Conservation (phyloP, 2,888 invertebrate species). For the Mycalesis mineus region DNA sequence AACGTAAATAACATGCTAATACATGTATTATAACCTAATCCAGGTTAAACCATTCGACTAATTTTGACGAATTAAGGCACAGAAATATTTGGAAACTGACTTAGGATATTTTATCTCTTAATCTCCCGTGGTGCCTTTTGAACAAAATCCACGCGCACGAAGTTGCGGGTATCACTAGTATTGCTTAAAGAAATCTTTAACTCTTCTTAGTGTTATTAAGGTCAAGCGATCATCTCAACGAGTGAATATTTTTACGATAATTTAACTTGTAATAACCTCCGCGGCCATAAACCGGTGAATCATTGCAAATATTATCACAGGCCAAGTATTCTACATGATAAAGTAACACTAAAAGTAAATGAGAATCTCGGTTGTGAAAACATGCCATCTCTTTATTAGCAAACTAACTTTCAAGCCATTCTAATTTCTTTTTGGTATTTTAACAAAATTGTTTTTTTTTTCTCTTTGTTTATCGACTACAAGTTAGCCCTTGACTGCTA, state of each 20-base stretch:
- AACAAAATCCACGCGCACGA: no score
- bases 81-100: no score
- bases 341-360: neutral
- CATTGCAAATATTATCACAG: neutral
- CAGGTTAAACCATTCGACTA: no score
- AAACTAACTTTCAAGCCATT: neutral
- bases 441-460: no score
- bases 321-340: neutral
- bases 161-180: neutral
- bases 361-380: neutral
- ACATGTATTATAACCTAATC: no score
- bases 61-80: no score
- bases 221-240: neutral
- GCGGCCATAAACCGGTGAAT: neutral
- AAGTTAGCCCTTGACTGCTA: no score
- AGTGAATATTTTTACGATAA: neutral
- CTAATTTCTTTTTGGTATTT: no score
- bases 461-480: no score
- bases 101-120: no score
- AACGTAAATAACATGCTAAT: no score
- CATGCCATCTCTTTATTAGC: neutral
- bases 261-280: neutral
- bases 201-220: neutral
- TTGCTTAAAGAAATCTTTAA: neutral
- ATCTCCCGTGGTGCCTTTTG: no score